Evolutionary conservation across 2,888 invertebrate genomes (phyloP), one percentile per base, ranked within the genome.

Genomic region (Abrostola triplasia): DNA sequence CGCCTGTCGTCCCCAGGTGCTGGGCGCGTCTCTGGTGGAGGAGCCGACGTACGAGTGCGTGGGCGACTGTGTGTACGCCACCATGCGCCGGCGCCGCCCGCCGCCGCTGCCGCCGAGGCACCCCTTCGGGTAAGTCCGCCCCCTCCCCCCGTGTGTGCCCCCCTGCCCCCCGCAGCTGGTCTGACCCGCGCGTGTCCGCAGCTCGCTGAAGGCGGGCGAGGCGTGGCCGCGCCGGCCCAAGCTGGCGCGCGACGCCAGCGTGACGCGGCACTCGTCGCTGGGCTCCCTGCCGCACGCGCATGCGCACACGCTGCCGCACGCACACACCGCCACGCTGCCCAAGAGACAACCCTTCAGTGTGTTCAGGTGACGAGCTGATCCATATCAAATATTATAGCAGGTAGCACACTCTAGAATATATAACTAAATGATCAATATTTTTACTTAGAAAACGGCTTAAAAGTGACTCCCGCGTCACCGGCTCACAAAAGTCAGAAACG

Each of bases 11-110:
- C 24, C 24, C 24, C 55, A 59, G 69, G 48, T 38, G 12, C 36
- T 41, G 48, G 50, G 67, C 64, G 49, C 60, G 54, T 9, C 47
- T 37, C 58, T 66, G 57, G 51, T 60, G 59, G 84, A 85, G 76
- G 92, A 93, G 88, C 92, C 91, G 37, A 87, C 87, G 71, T 93
- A 93, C 86, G 93, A 93, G 89, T 88, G 87, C 0, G 92, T 92
- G 76, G 77, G 85, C 44, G 93, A 93, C 68, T 85, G 88, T 64
- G 81, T 88, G 77, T 90, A 87, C 86, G 92, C 81, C 24, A 89
- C 86, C 62, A 74, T 82, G 86, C 83, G 88, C 9, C 77, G 82
- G 9, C 74, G 82, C 62, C 73, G 84, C 24, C 74, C 82, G 60
- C 87, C 88, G 59, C 89, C 91, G 62, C 88, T 90, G 67, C 90